Evolutionary conservation across 2,113 vertebrate genomes (phyloP), one percentile per base, ranked within the genome.

Genomic region (Pachyramphus minor): DNA sequence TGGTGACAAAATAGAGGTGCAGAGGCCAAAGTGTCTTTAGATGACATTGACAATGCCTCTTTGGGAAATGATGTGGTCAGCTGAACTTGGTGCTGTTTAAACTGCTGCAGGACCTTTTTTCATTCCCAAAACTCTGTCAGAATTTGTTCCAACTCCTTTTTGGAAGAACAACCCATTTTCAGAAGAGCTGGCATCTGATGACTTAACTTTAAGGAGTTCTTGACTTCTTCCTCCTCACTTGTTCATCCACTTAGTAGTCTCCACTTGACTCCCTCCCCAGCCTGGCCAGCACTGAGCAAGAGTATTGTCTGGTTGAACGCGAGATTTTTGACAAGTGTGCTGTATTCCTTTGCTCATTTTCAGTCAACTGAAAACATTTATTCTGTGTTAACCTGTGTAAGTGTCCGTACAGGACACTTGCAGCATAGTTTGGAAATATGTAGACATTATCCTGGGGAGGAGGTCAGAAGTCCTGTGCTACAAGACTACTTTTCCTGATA

Each of bases 361-460:
- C 39, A 94, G 53, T 16, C 62, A 75, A 20, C 11, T 33, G 41
- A 68, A 81, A 94, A 35, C 14, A 42, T 31, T 35, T 0, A 1
- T 74, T 93, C 27, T 83, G 5, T 52, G 16, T 78, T 81, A 42
- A 66, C 0, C 0, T n/a, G 14, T 60, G 9, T 44, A 52, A 82
- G 28, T 56, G 37, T 39, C 39, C 47, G 13, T 19, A 12, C 53
- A 82, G n/a, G n/a, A n/a, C n/a, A n/a, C n/a, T n/a, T n/a, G n/a
- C 50, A 37, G 9, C 0, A 0, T 37, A 64, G 19, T 55, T 92
- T 28, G 25, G 50, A 52, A 27, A 52, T 16, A 3, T 4, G 12
- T 23, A 74, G 75, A n/a, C 30, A 59, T 44, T 72, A 28, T 67
- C 37, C 52, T 8, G 21, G 28, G 52, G 37, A 2, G 1, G 28